These are phyloP conservation scores for Hirtodrosophila histrioides DNA, from an alignment of 2,888 invertebrate species.

Conservation along the genomic window DNA sequence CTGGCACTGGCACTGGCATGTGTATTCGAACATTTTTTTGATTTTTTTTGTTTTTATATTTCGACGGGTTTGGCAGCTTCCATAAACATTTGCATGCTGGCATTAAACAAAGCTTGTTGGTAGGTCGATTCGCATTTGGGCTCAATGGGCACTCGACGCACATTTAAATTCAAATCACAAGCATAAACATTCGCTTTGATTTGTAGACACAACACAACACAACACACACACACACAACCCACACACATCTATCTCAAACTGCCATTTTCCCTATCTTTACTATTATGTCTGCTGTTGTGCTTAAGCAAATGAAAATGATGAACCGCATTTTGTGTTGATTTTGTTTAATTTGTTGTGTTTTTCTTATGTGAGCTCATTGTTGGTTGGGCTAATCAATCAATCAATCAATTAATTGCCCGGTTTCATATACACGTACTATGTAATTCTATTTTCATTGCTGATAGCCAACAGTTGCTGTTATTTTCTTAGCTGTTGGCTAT, in stretches of 20 bases:
- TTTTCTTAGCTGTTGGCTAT: slow-evolving; percentile 52
- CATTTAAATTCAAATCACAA: slow-evolving; percentile 75
- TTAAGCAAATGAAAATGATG: slow-evolving; percentile 70
- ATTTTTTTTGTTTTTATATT: slow-evolving; percentile 2
- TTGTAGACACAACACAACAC: slow-evolving; percentile 24
- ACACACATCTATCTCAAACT: slow-evolving; percentile 1
- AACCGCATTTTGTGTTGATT: slow-evolving; percentile 50
- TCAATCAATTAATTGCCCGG: slow-evolving; percentile 74
- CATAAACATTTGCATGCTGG: slow-evolving; percentile 43
- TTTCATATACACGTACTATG: slow-evolving; percentile 27
- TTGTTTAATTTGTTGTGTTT: slow-evolving; percentile 37
- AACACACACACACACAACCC: slow-evolving; percentile 6
- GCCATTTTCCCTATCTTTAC: too few relatives aligned
- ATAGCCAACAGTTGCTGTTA: slow-evolving; percentile 56
- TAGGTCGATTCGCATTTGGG: slow-evolving; percentile 22
- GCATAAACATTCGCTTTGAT: slow-evolving; percentile 58
- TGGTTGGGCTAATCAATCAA: slow-evolving; percentile 68
- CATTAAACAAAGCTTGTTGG: slow-evolving; percentile 24
- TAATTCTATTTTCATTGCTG: slow-evolving; percentile 69
- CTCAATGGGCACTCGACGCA: slow-evolving; percentile 48
- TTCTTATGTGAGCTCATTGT: neutral
- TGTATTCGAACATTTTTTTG: slow-evolving; percentile 9
- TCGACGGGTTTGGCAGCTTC: slow-evolving; percentile 13
- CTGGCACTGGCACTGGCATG: slow-evolving; percentile 43
- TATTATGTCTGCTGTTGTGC: slow-evolving; percentile 28